A percentile compares a stretch with the other conserved stretches of the same genome.
phyloP scores from a whole-genome alignment of 2,113 vertebrate genomes.

The Callocephalon fimbriatum region DNA sequence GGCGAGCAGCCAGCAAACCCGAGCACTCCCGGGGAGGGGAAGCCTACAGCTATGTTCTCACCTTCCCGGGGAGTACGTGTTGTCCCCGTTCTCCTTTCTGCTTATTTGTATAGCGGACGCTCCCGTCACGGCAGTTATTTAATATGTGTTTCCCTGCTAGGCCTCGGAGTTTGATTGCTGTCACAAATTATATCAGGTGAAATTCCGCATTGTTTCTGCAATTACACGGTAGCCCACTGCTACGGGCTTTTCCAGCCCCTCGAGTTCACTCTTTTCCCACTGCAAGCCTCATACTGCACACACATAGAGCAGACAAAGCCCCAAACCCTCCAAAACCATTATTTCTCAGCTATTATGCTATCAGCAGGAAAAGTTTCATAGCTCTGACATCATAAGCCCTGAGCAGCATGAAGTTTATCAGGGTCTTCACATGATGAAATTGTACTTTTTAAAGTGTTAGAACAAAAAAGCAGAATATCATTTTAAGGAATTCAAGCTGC shows the following conservation, averaged over 20 bases:
- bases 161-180: conserved; percentile 34
- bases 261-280: conserved; percentile 37
- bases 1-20: neutral
- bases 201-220: conserved; percentile 23
- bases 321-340: neutral
- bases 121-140: neutral
- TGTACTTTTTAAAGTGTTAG: conserved; percentile 36
- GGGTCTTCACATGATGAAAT: conserved; percentile 27
- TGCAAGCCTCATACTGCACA: neutral
- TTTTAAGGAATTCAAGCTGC: neutral
- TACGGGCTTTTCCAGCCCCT: neutral
- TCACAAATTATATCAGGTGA: conserved; percentile 9
- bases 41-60: neutral
- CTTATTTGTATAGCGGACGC: neutral
- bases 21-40: neutral
- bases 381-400: conserved; percentile 52
- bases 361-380: conserved; percentile 55
- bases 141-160: conserved; percentile 33
- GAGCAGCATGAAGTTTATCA: conserved; percentile 45
- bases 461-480: neutral
- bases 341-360: conserved; percentile 64
- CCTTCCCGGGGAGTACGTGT: neutral
- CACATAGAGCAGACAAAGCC: neutral
- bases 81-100: neutral
- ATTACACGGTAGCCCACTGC: neutral